Evolutionary conservation across 2,113 vertebrate genomes (phyloP).

Genomic region (Microtus oregoni): DNA sequence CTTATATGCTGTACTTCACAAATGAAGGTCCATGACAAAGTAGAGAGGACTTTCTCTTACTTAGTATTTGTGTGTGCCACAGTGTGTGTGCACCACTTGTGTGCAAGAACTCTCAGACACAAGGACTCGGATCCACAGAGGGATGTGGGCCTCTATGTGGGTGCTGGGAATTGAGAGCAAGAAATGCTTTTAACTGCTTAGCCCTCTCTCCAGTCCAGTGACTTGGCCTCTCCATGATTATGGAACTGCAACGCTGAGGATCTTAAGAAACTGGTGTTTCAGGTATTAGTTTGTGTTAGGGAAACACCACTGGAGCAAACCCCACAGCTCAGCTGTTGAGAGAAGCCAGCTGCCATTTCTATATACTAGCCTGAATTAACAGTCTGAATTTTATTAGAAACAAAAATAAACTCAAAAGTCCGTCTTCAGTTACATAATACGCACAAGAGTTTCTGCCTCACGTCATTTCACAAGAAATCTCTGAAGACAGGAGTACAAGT

Average conservation of each 20-base stretch:
- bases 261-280: slow-evolving; percentile 59
- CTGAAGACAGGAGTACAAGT: slow-evolving; percentile 72
- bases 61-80: not conserved
- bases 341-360: slow-evolving; percentile 81
- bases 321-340: slow-evolving; percentile 73
- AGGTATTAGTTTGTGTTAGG: slow-evolving; percentile 70
- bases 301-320: slow-evolving; percentile 58
- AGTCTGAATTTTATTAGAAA: slow-evolving; percentile 85
- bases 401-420: slow-evolving; percentile 78
- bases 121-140: not conserved
- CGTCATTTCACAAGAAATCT: slow-evolving; percentile 83
- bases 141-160: not conserved
- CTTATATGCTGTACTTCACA: not conserved
- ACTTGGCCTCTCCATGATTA: slow-evolving; percentile 45
- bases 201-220: not conserved
- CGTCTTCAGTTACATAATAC: slow-evolving; percentile 82
- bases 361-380: slow-evolving; percentile 82
- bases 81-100: not conserved
- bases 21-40: not conserved
- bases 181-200: no score
- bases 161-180: not conserved
- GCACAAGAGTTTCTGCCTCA: slow-evolving; percentile 82
- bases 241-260: not conserved
- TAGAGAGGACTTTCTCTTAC: slow-evolving; percentile 1
- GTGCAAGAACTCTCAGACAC: not conserved